Evolutionary conservation across 2,888 invertebrate genomes (phyloP), one percentile per base, ranked within the genome.

Genomic region (Leptinotarsa rubiginosa): DNA sequence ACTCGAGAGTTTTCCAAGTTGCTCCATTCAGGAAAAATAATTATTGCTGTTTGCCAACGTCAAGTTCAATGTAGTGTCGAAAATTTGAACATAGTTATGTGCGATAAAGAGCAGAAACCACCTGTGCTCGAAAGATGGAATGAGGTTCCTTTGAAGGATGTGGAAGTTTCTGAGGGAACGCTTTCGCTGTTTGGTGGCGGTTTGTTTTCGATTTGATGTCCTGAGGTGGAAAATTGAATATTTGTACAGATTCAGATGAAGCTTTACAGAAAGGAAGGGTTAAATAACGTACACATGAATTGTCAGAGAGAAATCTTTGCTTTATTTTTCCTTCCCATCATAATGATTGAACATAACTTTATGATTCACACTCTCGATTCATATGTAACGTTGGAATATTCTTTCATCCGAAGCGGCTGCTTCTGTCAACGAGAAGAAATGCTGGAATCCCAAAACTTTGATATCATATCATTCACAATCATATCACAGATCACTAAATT

Each of bases 11-110:
- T 62, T 62, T 25, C 41, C 16, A 62, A 31, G 15, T n/a, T 41
- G 62, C 41, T 41, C n/a, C 31, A 31, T 31, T 62, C 25, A 41
- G n/a, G 31, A 62, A 62, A 62, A 62, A 62, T 62, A 62, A 62
- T 62, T 62, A 62, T 62, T 62, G 62, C 62, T 62, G 62, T 62
- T 62, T 62, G 62, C 62, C 15, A 62, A 62, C 62, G 25, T 62
- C 62, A 31, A 62, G 41, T 62, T 62, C 62, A 62, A 62, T 62
- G 62, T 62, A 41, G 62, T 31, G 62, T 25, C 12, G 62, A n/a
- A 62, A 62, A 62, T 31, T 25, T 62, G 41, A 62, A 62, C 15
- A 31, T 25, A 7, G 41, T 62, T 41, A 62, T 62, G 62, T n/a
- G 62, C 62, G 31, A 62, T 62, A 62, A 62, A 62, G 62, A 62